These are phyloP conservation scores for Mus spicilegus DNA, from an alignment of 2,113 vertebrate genomes.

Conservation along the genomic window DNA sequence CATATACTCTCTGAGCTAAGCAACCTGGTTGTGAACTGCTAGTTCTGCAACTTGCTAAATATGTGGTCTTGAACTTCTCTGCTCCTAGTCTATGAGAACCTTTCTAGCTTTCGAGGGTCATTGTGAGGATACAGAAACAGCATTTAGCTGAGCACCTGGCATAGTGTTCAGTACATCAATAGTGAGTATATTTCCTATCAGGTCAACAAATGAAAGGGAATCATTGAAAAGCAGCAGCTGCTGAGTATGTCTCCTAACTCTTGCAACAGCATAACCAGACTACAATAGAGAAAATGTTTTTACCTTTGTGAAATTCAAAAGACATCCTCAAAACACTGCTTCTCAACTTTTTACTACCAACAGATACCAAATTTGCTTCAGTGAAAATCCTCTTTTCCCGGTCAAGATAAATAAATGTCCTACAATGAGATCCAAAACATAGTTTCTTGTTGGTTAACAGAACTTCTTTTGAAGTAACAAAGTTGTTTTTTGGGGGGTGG, in stretches of 20 bases:
- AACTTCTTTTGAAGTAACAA: background rate
- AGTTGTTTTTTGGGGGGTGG: background rate
- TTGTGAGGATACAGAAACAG: background rate
- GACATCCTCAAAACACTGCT: slow-evolving; percentile 92
- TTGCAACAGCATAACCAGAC: background rate
- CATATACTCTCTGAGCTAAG: background rate
- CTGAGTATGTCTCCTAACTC: background rate
- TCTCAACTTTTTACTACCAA: slow-evolving; percentile 84
- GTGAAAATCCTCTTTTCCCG: slow-evolving; percentile 90
- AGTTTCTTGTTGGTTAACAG: background rate
- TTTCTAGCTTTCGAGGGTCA: background rate
- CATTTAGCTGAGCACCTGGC: background rate
- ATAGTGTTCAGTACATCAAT: background rate
- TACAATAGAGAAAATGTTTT: background rate
- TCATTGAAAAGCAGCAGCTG: background rate
- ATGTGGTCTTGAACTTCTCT: background rate
- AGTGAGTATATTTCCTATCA: background rate
- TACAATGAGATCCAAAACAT: slow-evolving; percentile 78
- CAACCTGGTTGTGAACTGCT: background rate
- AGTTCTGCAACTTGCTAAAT: background rate
- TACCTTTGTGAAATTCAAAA: slow-evolving; percentile 96
- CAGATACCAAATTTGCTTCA: slow-evolving; percentile 86
- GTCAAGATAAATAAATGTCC: slow-evolving; percentile 92
- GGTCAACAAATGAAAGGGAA: background rate
- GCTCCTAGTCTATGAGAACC: background rate